Evolutionary conservation across 2,888 invertebrate species (phyloP), one percentile per base, ranked within the genome.

Genomic region (Dichetophora obliterata): DNA sequence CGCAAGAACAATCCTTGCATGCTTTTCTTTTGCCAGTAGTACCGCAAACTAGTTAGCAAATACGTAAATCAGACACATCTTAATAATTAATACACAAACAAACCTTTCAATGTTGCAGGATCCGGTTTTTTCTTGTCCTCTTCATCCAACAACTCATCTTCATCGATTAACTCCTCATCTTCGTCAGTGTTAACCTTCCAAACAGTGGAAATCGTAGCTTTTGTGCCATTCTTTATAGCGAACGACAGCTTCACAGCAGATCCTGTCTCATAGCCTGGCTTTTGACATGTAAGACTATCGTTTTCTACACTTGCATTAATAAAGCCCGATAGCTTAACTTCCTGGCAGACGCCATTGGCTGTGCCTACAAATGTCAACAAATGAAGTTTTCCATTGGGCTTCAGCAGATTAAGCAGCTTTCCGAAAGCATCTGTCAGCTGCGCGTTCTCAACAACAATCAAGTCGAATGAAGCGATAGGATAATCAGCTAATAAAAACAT

Each of bases 1-100:
- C 99, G 89, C 99, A 99, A 1, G 95, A 93, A 88, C 99, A 99
- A 89, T 99, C 96, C 83, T 99, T 99, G 86, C 99, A 99, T 0
- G 99, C 98, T 89, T 98, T 98, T 77, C 96, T 92, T 89, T 97
- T 96, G 1, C 96, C 97, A 0, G 96, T 96, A 1, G 95, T 95
- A 14, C 94, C 93, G 87, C 96, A 96, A 24, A 95, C 96, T 93
- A 34, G 31, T 31, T 31, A 5, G 9, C 63, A 50, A n/a, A 11
- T n/a, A n/a, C n/a, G n/a, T n/a, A n/a, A n/a, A n/a, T n/a, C n/a
- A n/a, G n/a, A n/a, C n/a, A n/a, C n/a, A n/a, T n/a, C n/a, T n/a
- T 11, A 24, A 14, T 43, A 27, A 70, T 75, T 65, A 22, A 34
- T 43, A 34, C 16, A 61, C 77, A 52, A 52, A 37, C 19, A 22